These are phyloP conservation scores for human DNA, from an alignment of 2,113 vertebrate species.

Conservation along the genomic window DNA sequence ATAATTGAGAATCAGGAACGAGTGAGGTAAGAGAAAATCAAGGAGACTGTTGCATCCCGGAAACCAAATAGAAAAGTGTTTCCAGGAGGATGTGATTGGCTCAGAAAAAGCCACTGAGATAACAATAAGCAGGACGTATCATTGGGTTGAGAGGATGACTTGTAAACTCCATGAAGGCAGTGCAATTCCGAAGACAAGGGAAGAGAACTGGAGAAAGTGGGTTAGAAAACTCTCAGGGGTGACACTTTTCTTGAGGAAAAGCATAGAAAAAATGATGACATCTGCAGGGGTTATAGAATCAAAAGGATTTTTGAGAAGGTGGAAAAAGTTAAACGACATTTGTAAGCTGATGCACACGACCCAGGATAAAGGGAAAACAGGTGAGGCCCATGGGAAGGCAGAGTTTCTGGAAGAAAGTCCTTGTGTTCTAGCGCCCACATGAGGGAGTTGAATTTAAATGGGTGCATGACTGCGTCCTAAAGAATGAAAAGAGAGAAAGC, in stretches of 20 bases:
- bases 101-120: background rate
- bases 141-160: background rate
- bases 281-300: fast-evolving
- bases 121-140: fast-evolving
- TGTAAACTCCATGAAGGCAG: background rate
- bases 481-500: background rate
- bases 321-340: background rate
- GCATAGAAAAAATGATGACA: background rate
- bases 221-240: too few relatives aligned
- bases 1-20: background rate
- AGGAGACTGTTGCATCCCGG: background rate
- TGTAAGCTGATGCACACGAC: too few relatives aligned
- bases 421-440: too few relatives aligned
- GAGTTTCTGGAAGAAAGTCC: background rate
- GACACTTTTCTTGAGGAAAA: background rate
- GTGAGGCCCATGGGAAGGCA: background rate
- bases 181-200: fast-evolving
- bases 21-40: background rate
- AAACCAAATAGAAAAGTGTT: too few relatives aligned
- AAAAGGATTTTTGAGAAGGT: background rate
- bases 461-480: background rate
- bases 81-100: background rate
- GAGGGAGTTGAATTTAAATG: background rate
- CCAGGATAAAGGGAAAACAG: background rate
- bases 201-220: background rate